Percentiles rank a stretch among this genome's conserved stretches.
Conservation (phyloP, 2,888 invertebrate genomes). For the Polyommatus icarus region DNA sequence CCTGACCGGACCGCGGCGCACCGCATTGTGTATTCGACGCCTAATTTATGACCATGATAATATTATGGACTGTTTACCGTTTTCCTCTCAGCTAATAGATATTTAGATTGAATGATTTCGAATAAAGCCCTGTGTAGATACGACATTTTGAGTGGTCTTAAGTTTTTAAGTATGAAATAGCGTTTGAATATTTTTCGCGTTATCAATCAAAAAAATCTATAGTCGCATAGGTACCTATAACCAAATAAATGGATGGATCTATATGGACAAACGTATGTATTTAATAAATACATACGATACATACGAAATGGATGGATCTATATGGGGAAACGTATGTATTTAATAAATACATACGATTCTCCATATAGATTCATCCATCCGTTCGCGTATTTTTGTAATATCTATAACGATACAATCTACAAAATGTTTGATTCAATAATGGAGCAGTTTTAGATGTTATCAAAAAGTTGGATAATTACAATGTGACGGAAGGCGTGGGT, state of each 20-base stretch:
- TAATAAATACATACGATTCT: no score
- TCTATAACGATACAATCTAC: not conserved
- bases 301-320: no score
- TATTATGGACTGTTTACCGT: constrained; percentile 37
- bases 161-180: no score
- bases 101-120: constrained; percentile 28
- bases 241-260: no score
- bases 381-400: not conserved
- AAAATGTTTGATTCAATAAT: constrained; percentile 9
- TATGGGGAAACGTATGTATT: no score
- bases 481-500: constrained; percentile 16
- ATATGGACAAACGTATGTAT: no score
- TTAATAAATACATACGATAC: no score
- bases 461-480: constrained; percentile 2
- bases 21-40: constrained; percentile 42
- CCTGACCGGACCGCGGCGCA: constrained; percentile 37
- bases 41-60: constrained; percentile 44
- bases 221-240: no score
- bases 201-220: no score
- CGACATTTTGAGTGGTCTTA: no score
- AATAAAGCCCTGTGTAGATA: not conserved
- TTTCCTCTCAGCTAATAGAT: constrained; percentile 34
- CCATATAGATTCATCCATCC: no score
- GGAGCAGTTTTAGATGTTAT: constrained; percentile 14
- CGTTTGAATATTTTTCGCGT: no score